A percentile compares a stretch with the other conserved stretches of the same genome.
These are phyloP conservation scores for Symphodus melops DNA, from an alignment of 2,113 vertebrate genomes.

Conservation along the genomic window DNA sequence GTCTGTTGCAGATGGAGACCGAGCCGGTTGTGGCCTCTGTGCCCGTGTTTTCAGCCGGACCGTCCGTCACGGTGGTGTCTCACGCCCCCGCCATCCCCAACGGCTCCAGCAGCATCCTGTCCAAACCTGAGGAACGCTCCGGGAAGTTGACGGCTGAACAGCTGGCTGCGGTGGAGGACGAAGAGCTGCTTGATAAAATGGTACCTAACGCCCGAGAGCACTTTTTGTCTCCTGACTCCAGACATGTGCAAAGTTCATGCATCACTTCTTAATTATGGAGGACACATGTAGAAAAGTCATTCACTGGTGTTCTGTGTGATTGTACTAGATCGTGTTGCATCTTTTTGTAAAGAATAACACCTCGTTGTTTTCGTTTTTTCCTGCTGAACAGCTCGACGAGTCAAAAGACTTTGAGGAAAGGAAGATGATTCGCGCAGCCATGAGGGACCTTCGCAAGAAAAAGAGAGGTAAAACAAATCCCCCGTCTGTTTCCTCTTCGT, in stretches of 20 bases:
- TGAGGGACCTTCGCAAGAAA: constrained; percentile 94
- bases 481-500: neutral
- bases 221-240: neutral
- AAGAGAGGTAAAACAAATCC: constrained; percentile 90
- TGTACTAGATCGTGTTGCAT: constrained; percentile 11
- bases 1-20: constrained; percentile 83
- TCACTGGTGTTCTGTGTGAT: constrained; percentile 18
- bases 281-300: constrained; percentile 24
- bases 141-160: constrained; percentile 85
- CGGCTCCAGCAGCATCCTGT: constrained; percentile 69
- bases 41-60: constrained; percentile 63
- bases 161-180: constrained; percentile 91
- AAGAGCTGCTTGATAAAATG: constrained; percentile 95
- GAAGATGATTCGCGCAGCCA: constrained; percentile 91
- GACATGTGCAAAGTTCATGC: constrained; percentile 3
- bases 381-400: constrained; percentile 87
- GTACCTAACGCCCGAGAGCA: constrained; percentile 75
- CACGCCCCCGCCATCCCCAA: constrained; percentile 81
- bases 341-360: constrained; percentile 13
- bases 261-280: constrained; percentile 17
- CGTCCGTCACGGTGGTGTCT: constrained; percentile 52
- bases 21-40: constrained; percentile 78
- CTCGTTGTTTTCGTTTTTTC: constrained; percentile 42
- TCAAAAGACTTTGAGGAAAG: constrained; percentile 94
- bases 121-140: constrained; percentile 69